Conservation (phyloP, 2,113 vertebrate genomes). For the Ceyx margarethae region DNA sequence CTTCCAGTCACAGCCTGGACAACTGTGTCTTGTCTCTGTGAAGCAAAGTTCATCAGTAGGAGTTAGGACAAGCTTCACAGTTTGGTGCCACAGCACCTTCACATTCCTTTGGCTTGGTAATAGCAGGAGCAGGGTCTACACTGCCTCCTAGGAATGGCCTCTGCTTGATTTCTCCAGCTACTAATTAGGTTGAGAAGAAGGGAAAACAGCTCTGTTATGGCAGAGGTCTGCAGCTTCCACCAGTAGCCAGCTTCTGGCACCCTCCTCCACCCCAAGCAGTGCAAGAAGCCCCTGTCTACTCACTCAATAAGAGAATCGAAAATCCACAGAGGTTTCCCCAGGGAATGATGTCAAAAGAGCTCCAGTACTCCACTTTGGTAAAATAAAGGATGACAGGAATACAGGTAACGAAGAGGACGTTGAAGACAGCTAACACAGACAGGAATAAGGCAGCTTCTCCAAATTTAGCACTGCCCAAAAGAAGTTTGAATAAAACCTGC, state of each 20-base stretch:
- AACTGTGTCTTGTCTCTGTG: not conserved
- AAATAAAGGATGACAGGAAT: conserved; percentile 93
- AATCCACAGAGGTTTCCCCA: conserved; percentile 93
- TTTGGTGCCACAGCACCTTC: not conserved
- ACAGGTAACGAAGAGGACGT: conserved; percentile 89
- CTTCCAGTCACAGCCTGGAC: fast-evolving
- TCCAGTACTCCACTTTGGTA: conserved; percentile 91
- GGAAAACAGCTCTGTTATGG: not conserved
- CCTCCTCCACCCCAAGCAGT: not conserved
- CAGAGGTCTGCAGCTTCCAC: not conserved
- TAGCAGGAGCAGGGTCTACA: not conserved
- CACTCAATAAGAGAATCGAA: conserved; percentile 89
- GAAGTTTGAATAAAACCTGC: conserved; percentile 96
- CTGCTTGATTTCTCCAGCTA: not conserved
- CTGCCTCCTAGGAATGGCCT: not conserved
- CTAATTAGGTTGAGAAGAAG: not conserved
- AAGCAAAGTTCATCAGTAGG: not conserved
- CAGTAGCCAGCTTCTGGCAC: not conserved
- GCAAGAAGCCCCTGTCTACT: not conserved
- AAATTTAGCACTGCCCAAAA: conserved; percentile 94
- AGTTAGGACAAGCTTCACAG: not conserved
- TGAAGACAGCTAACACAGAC: conserved; percentile 89
- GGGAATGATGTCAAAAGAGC: conserved; percentile 81
- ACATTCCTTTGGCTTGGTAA: not conserved
- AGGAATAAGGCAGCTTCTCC: conserved; percentile 95